Base-by-base conservation (phyloP, 2,797 vertebrate species). In the Garrulus glandarius region DNA sequence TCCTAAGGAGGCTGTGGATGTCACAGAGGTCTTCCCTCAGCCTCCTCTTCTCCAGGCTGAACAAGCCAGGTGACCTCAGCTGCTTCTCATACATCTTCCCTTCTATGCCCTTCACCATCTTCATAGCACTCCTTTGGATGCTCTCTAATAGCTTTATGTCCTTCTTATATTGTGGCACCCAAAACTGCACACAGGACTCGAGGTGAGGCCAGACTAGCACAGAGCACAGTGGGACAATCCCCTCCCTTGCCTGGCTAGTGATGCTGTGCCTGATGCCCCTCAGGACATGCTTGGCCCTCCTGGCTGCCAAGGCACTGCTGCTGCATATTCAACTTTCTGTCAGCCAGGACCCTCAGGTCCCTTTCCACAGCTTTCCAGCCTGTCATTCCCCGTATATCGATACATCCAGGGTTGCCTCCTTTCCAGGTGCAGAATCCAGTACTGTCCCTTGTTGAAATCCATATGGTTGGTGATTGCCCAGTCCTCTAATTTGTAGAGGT, bases 231-330 rank as follows among this genome's bases (percentile, higher is more conserved):
- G 14, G n/a, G 41, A 36, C 24, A 36, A 22, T 72, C 41, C 20
- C 41, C 41, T 57, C 26, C n/a, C 20, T 46, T 10, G 4, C 34
- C 26, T 1, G 0, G n/a, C 41, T 30, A n/a, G n/a, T 2, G 10
- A 56, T 56, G 22, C n/a, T 56, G n/a, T 29, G n/a, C 53, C n/a
- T 56, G n/a, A 18, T 57, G n/a, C 26, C 9, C 15, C 24, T 14
- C 32, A 29, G 32, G 69, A 44, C 32, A 71, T 2, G 1, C 6
- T 7, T 57, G n/a, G 9, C n/a, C 15, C n/a, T 74, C 26, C n/a
- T 37, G 27, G 12, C 20, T 57, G 12, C 26, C 53, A 30, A 15
- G 15, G 15, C 22, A 46, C n/a, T 57, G 20, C 17, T 57, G 9
- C 37, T 7, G 6, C 32, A 30, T 15, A 9, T 36, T 46, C n/a